phyloP scores from a whole-genome alignment of 2,113 vertebrate species.

The Pituophis catenifer region DNA sequence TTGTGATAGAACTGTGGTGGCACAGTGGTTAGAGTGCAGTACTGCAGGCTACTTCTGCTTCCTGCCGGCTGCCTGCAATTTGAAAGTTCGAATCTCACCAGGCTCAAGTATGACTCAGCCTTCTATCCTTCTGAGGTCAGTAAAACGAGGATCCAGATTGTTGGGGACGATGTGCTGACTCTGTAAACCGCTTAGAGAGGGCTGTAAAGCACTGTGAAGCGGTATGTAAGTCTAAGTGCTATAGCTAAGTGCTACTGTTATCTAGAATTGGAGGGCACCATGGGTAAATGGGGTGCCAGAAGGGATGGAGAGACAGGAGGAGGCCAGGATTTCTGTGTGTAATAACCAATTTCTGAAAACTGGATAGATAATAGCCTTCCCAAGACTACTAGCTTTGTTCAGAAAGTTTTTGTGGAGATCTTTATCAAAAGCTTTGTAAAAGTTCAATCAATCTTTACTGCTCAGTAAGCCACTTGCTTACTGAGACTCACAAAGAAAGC shows the following conservation, averaged over 20 bases:
- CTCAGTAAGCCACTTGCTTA: neutral
- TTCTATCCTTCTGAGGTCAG: too few species aligned
- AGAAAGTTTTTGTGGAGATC: neutral
- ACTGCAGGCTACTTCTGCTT: too few species aligned
- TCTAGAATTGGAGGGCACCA: neutral
- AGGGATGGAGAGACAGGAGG: neutral
- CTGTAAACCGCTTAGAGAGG: too few species aligned
- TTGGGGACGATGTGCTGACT: too few species aligned
- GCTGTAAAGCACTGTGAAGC: too few species aligned
- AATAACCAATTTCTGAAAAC: neutral
- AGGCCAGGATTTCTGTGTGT: neutral
- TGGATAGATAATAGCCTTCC: neutral
- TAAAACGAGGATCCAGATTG: too few species aligned
- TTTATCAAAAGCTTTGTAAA: neutral
- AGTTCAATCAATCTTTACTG: neutral
- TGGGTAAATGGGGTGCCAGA: neutral
- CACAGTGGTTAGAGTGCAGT: too few species aligned
- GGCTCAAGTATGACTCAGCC: too few species aligned
- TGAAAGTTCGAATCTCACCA: too few species aligned
- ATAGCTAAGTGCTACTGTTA: too few species aligned
- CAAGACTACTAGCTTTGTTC: neutral
- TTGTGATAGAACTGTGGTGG: neutral
- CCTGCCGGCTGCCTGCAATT: too few species aligned
- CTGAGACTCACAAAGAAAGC: neutral
- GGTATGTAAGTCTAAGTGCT: too few species aligned